Base-by-base conservation (phyloP, 2,888 invertebrate species). In the Stictocephala bisonia region DNA sequence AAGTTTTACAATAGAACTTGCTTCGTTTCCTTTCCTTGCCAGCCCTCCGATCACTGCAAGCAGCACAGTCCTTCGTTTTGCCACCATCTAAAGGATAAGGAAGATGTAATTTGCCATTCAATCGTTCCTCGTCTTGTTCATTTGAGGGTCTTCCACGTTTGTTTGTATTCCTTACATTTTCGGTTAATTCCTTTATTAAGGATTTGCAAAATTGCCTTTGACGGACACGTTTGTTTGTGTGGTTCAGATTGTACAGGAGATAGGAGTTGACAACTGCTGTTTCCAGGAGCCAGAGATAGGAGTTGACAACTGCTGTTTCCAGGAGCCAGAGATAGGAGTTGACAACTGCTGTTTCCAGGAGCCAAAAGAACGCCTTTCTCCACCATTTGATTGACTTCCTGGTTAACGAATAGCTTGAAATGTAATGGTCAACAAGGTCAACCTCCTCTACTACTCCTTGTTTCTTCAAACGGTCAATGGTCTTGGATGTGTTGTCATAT, bases 11-110 rank as follows among this genome's bases (percentile, higher is more conserved):
- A 26, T n/a, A 48, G 22, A 27, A 48, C 13, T 27, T 15, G 13
- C 11, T 69, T 50, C 73, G 24, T 67, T 60, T 48, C 50, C 56
- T 71, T 60, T 35, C 67, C 53, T 31, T 20, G 20, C 11, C 44
- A 15, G 29, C 13, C 11, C 26, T 9, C 29, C 69, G n/a, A 13
- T 66, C 44, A 24, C 66, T 66, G 44, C 67, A 67, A 9, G 48
- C 50, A 1, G 29, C 18, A 48, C 67, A 67, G 50, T 48, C 44
- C 27, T 67, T 67, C 13, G 48, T 13, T 48, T 67, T 44, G n/a
- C 67, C 27, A 6, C 3, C 29, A 4, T n/a, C 20, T 20, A 69
- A 18, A 6, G 18, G 13, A 7, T 53, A n/a, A 3, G 20, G 53
- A 1, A 53, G 11, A 29, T 53, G 69, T 2, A 69, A 22, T 51